Evolutionary conservation across 2,888 invertebrate genomes (phyloP), one percentile per base, ranked within the genome.

Genomic region (Chrysodeixis includens): DNA sequence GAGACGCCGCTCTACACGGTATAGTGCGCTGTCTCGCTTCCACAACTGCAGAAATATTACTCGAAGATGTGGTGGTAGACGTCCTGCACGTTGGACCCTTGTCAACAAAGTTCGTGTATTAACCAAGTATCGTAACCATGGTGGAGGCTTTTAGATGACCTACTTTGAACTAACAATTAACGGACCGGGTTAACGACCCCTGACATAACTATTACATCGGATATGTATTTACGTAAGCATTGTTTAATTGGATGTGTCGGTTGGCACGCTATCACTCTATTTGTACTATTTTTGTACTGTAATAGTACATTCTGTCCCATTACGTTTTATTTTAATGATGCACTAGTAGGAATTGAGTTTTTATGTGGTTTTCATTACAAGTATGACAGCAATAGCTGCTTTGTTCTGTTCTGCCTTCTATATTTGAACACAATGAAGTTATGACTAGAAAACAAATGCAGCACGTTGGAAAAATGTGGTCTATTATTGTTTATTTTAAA

Each of bases 41-140:
- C n/a, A n/a, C n/a, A n/a, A n/a, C n/a, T n/a, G n/a, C n/a, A n/a
- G n/a, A n/a, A n/a, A n/a, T n/a, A n/a, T n/a, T n/a, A n/a, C n/a
- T n/a, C n/a, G n/a, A n/a, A n/a, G n/a, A n/a, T n/a, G n/a, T n/a
- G n/a, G n/a, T n/a, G n/a, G n/a, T n/a, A n/a, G n/a, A n/a, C n/a
- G n/a, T n/a, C n/a, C n/a, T 70, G 77, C 74, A 74, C 58, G 74
- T 76, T 74, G 74, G 77, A 87, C 88, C 88, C 86, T 83, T 85
- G 83, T 87, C 88, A 88, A 79, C 79, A 81, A 87, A 88, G 75
- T 88, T 87, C 77, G 75, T 78, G 75, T 82, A 86, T 84, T 85
- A 86, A 78, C 76, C 78, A 75, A 83, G 76, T 83, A 80, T 73
- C 70, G 70, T 26, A 26, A 26, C 26, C 26, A 26, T 58, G 68